Base-by-base conservation (phyloP, 2,888 invertebrate genomes). In the Fabriciana adippe region DNA sequence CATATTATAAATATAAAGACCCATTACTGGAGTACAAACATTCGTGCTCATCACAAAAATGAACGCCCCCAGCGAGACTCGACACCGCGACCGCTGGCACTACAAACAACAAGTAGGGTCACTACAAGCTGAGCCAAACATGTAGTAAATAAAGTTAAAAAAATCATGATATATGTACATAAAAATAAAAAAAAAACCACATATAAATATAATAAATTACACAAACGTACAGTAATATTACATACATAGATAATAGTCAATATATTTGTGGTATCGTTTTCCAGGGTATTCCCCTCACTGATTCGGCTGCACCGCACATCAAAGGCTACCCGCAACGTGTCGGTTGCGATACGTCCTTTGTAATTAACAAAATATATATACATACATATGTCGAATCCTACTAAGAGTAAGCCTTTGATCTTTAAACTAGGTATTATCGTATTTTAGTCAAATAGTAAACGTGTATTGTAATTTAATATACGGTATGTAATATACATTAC, bases 301-400 rank as follows among this genome's bases (percentile, higher is more conserved):
- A 51, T 51, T 55, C 26, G n/a, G 26, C 18, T 18, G n/a, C 35
- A 55, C 8, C 31, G 6, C 50, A 18, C 18, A 53, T 61, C 61
- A 61, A 61, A 61, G 61, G n/a, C 6, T 1, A 50, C 18, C 61
- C 51, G 14, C 61, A 61, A 53, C 51, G 8, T 41, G 50, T 61
- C 16, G 61, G 50, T 51, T 51, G 51, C 61, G 51, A 35, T 53
- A 35, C 31, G 18, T 35, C 35, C 35, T 61, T 61, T 48, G 31
- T 35, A 61, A 61, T 61, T 61, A 61, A 14, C 21, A 35, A 61
- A 59, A 35, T 61, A 35, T 6, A 35, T 16, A n/a, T 18, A 26
- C 26, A 26, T 18, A 53, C n/a, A 4, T 4, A 26, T 26, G 5
- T 59, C 15, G 26, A 59, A 48, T 15, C 26, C 11, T 11, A 13